Conservation (phyloP, 2,888 invertebrate genomes). For the Kryphioiulus occultus region DNA sequence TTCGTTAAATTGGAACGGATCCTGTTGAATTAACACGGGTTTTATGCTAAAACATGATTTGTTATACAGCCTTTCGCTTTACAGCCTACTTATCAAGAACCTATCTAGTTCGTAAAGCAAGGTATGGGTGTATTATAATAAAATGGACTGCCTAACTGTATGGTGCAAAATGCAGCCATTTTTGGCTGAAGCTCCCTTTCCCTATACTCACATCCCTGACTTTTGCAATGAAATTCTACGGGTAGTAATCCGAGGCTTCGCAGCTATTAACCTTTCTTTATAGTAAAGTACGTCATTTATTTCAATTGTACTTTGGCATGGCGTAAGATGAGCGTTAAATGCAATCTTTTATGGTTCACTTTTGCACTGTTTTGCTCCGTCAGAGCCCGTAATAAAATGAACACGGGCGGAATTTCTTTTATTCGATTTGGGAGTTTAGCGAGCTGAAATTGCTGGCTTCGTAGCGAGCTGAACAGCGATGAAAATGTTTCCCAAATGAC, state of each 20-base stretch:
- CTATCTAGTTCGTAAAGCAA: no score
- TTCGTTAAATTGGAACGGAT: no score
- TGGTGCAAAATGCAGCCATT: neutral
- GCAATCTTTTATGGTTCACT: slow-evolving; percentile 12
- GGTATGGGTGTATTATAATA: neutral
- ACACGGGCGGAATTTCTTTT: slow-evolving; percentile 11
- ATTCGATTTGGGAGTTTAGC: slow-evolving; percentile 14
- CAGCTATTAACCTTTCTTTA: slow-evolving; percentile 4
- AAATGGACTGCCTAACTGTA: neutral
- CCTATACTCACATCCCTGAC: neutral
- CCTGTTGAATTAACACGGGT: no score
- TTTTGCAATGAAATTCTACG: neutral
- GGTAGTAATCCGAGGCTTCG: neutral
- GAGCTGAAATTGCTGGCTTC: neutral
- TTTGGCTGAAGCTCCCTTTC: neutral
- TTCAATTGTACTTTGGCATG: slow-evolving; percentile 17
- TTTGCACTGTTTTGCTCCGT: slow-evolving; percentile 9
- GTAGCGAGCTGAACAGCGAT: neutral
- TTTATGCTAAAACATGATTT: no score
- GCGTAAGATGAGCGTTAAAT: slow-evolving; percentile 16
- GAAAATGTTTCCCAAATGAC: slow-evolving; percentile 26
- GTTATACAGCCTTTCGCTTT: no score
- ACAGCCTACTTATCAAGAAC: no score
- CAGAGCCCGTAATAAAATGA: slow-evolving; percentile 11
- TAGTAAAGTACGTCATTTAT: slow-evolving; percentile 19